Evolutionary conservation across 2,797 vertebrate species (phyloP).

Genomic region (Xyrichtys novacula): DNA sequence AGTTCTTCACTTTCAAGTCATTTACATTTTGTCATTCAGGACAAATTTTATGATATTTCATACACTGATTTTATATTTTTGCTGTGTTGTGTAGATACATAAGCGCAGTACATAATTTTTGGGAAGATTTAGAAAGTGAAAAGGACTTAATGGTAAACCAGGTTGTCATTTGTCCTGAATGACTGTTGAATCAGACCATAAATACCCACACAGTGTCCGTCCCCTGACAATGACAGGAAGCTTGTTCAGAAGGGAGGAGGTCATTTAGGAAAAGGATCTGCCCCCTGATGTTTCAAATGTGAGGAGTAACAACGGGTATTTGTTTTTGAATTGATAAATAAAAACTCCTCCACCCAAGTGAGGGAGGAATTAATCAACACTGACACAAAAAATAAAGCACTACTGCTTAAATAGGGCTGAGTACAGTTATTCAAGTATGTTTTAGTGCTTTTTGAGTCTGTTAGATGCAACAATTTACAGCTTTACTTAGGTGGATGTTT

Average conservation of each 20-base stretch:
- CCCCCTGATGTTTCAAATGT: slow-evolving; percentile 59
- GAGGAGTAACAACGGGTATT: slow-evolving; percentile 52
- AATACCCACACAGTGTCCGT: slow-evolving; percentile 59
- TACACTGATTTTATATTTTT: neutral
- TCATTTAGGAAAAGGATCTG: slow-evolving; percentile 66
- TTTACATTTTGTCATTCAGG: neutral
- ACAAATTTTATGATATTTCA: neutral
- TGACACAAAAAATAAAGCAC: slow-evolving; percentile 3
- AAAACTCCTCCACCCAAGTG: slow-evolving; percentile 34
- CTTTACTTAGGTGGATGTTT: neutral
- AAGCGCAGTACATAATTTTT: no score
- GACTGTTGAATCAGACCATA: slow-evolving; percentile 40
- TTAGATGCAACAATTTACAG: no score
- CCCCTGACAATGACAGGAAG: slow-evolving; percentile 72
- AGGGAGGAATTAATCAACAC: neutral
- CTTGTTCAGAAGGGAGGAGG: slow-evolving; percentile 72
- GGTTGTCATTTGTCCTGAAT: slow-evolving; percentile 30
- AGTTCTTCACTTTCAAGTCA: neutral
- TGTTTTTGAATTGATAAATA: slow-evolving; percentile 56
- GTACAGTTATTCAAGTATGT: neutral
- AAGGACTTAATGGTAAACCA: slow-evolving; percentile 17
- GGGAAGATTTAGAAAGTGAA: slow-evolving; percentile 43
- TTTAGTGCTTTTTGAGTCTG: no score
- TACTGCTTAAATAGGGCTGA: no score
- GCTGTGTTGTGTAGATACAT: neutral